Evolutionary conservation across 2,113 vertebrate genomes (phyloP), one percentile per base, ranked within the genome.

Genomic region (Sander lucioperca): DNA sequence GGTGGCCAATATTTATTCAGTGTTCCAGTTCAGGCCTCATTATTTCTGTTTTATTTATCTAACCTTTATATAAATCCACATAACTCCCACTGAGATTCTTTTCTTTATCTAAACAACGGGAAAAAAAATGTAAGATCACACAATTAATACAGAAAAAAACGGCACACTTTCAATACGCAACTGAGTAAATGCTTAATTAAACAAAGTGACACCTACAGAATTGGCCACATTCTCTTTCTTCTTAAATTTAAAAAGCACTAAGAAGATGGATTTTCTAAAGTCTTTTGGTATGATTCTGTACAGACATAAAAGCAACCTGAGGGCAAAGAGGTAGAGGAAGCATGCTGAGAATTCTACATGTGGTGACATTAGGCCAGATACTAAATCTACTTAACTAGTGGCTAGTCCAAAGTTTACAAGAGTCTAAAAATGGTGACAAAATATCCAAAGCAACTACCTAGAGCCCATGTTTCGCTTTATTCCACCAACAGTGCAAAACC

Each of bases 21-120:
- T 4, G 11, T 1, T 74, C 21, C 19, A 39, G 14, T 50, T 58
- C 43, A 30, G 27, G 18, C 18, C 5, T 84, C 39, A 48, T 66
- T 56, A 62, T 47, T 65, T 65, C 10, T 15, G n/a, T 65, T 72
- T 67, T 62, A 67, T 78, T 83, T 74, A 74, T 81, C 80, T 47
- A 64, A 77, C 59, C 63, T 80, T 66, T 43, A 39, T 21, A 48
- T 1, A 27, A 36, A 39, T 39, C 15, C 6, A 36, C 13, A 10
- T 5, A 65, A 66, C 51, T 81, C 59, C 58, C 11, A 19, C 51
- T 54, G n/a, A 56, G 21, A 57, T 18, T 43, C 19, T 33, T 23
- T 70, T 71, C 6, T 25, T 21, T 15, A 14, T 65, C 25, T 62
- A 47, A 2, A 54, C n/a, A 43, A 8, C 5, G 2, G 43, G 27